A percentile compares a stretch with the other conserved stretches of the same genome.
Conservation (phyloP, 2,888 invertebrate species). For the Chrysotoxum bicinctum region DNA sequence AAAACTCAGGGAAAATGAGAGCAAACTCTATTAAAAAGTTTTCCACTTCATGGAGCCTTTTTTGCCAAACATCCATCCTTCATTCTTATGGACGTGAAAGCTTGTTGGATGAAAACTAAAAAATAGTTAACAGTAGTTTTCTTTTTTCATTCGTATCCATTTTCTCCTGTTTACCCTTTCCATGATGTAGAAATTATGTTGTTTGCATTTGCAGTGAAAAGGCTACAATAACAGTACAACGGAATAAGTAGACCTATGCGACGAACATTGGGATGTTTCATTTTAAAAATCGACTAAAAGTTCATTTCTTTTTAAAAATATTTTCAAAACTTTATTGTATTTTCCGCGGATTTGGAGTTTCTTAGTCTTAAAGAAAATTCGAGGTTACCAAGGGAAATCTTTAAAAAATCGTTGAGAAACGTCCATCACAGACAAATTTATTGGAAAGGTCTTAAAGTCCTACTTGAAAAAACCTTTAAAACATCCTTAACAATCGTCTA, state of each 20-base stretch:
- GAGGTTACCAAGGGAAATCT: too few species aligned
- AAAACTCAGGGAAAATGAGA: constrained; percentile 42
- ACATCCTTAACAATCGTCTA: too few species aligned
- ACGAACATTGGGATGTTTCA: neutral
- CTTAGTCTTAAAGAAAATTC: too few species aligned
- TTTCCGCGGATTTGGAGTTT: neutral
- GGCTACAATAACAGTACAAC: constrained; percentile 14
- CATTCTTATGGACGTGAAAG: constrained; percentile 7
- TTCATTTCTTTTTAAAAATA: neutral
- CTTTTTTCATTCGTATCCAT: neutral
- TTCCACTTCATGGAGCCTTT: constrained; percentile 38
- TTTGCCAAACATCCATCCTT: constrained; percentile 28
- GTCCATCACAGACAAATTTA: too few species aligned
- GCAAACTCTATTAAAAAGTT: constrained; percentile 60
- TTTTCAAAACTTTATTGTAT: neutral
- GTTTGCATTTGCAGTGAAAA: constrained; percentile 51
- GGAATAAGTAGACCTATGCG: neutral
- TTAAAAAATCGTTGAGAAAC: too few species aligned
- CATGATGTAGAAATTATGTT: constrained; percentile 51
- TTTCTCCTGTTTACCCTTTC: neutral
- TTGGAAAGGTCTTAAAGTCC: too few species aligned
- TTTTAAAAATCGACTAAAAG: neutral
- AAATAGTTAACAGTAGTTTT: constrained; percentile 37
- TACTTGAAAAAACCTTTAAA: too few species aligned
- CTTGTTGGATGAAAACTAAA: neutral